A percentile compares a stretch with the other conserved stretches of the same genome.
Evolutionary conservation across 2,797 vertebrate species (phyloP).

Genomic region (Mastacembelus armatus): DNA sequence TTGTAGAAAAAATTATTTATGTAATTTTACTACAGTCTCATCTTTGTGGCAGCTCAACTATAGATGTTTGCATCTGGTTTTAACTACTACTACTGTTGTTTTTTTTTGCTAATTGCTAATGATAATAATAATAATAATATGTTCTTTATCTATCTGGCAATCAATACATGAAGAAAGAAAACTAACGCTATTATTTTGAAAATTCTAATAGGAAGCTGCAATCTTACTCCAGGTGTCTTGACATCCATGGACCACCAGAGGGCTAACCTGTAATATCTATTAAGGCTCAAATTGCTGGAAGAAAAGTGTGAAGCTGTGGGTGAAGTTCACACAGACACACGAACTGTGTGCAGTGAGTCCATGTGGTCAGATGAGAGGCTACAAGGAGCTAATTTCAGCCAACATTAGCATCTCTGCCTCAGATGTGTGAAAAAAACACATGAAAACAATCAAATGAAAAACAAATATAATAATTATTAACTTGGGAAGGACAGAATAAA

Average conservation of each 20-base stretch:
- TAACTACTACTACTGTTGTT: too few species aligned
- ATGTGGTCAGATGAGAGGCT: conserved; percentile 28
- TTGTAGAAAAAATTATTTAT: too few species aligned
- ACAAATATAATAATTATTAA: neutral
- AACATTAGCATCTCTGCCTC: conserved; percentile 26
- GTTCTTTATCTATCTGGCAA: too few species aligned
- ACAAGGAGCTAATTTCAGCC: neutral
- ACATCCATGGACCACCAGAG: neutral
- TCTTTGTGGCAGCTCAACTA: too few species aligned
- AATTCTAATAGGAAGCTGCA: conserved; percentile 13
- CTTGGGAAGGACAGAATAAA: too few species aligned
- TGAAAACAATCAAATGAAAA: too few species aligned
- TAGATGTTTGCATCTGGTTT: too few species aligned
- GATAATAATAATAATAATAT: fast-evolving
- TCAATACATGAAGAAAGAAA: too few species aligned
- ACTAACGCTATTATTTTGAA: conserved; percentile 44
- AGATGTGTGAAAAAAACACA: conserved; percentile 10
- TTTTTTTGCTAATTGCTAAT: too few species aligned
- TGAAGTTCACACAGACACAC: neutral
- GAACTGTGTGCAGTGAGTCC: conserved; percentile 5
- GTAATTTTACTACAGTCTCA: too few species aligned
- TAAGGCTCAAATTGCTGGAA: too few species aligned
- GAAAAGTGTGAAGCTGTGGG: conserved; percentile 17
- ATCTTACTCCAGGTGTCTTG: neutral
- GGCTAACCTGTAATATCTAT: neutral